A percentile compares a stretch with the other conserved stretches of the same genome.
phyloP scores from a whole-genome alignment of 1,140 invertebrate species.

The Drosophila ananassae region DNA sequence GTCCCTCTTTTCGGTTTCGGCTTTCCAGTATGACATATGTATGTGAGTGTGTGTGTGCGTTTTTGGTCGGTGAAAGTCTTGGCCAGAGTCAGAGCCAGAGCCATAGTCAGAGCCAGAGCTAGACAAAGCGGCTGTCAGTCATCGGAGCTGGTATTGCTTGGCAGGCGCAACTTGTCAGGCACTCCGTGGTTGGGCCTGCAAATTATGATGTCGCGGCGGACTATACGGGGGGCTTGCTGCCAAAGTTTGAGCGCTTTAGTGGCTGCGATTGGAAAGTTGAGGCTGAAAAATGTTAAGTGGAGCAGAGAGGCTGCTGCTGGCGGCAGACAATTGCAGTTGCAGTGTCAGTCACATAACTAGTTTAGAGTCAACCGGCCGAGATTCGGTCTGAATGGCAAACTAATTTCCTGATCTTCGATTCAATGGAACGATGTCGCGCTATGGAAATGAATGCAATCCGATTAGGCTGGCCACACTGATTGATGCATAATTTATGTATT shows the following conservation, averaged over 20 bases:
- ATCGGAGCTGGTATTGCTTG: conserved; percentile 25
- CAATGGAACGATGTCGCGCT: not conserved
- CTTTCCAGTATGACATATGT: not conserved
- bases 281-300: conserved; percentile 37
- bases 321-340: conserved; percentile 46
- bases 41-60: not conserved
- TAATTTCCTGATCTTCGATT: conserved; percentile 11
- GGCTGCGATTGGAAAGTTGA: conserved; percentile 56
- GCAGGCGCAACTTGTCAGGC: conserved; percentile 39
- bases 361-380: conserved; percentile 19
- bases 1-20: not conserved
- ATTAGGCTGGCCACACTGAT: conserved; percentile 18
- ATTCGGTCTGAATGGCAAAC: conserved; percentile 9
- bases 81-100: conserved; percentile 13
- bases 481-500: conserved; percentile 37
- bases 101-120: conserved; percentile 1
- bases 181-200: conserved; percentile 12
- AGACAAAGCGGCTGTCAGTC: conserved; percentile 10
- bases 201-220: conserved; percentile 6
- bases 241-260: conserved; percentile 41
- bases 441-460: conserved; percentile 16
- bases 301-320: conserved; percentile 34
- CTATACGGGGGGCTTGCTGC: not conserved
- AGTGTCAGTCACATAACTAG: conserved; percentile 32
- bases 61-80: conserved; percentile 50